Percentiles rank a stretch among this genome's conserved stretches.
phyloP scores from a whole-genome alignment of 2,797 vertebrate species.

The Steatocranus sp. region DNA sequence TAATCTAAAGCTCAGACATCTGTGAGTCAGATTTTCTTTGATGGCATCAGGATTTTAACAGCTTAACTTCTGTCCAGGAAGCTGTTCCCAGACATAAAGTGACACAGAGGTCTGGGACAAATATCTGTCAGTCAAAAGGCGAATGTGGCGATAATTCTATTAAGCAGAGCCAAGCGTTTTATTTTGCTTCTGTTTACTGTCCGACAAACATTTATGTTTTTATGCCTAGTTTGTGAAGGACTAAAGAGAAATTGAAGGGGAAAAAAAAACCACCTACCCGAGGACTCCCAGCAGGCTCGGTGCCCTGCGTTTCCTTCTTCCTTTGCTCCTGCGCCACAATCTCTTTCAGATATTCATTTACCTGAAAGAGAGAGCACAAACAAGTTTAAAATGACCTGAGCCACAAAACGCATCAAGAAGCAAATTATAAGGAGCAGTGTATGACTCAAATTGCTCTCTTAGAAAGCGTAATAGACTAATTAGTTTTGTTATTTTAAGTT shows the following conservation, averaged over 20 bases:
- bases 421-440: neutral
- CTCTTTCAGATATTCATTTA: slow-evolving; percentile 94
- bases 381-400: neutral
- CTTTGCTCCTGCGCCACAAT: slow-evolving; percentile 88
- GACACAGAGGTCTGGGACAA: slow-evolving; percentile 9
- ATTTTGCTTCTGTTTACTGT: neutral
- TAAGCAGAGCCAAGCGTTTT: slow-evolving; percentile 10
- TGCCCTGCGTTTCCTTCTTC: slow-evolving; percentile 77
- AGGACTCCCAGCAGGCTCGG: slow-evolving; percentile 84
- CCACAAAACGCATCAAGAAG: neutral
- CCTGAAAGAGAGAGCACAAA: slow-evolving; percentile 66
- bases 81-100: neutral
- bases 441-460: neutral
- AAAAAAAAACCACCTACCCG: slow-evolving; percentile 76
- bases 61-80: neutral
- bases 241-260: neutral
- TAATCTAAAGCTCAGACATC: slow-evolving; percentile 4
- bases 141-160: slow-evolving; percentile 10
- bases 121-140: slow-evolving; percentile 4
- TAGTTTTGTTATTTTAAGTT: neutral
- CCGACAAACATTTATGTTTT: neutral
- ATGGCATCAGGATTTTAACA: neutral
- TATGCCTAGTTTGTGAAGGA: neutral
- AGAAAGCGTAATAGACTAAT: neutral
- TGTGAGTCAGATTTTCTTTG: neutral